Evolutionary conservation across 1,140 invertebrate genomes (phyloP).

Genomic region (Drosophila truncata): DNA sequence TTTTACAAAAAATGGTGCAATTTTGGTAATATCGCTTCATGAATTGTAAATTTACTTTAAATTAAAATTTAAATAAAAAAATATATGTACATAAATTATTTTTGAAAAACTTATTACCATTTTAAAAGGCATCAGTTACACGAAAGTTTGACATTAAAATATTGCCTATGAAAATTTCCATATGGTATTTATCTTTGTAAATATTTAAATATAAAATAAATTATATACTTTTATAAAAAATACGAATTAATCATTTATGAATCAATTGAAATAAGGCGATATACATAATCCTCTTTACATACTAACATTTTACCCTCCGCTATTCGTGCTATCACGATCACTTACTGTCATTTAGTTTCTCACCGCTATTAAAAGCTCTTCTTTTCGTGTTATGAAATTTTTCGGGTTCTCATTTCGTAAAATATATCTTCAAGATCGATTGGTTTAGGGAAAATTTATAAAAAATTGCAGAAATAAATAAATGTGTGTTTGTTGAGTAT

Average conservation of each 20-base stretch:
- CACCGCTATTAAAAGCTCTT: constrained; percentile 46
- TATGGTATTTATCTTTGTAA: too few relatives aligned
- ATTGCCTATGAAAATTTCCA: too few relatives aligned
- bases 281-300: neutral
- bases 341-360: constrained; percentile 33
- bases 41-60: too few relatives aligned
- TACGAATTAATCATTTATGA: neutral
- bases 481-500: neutral
- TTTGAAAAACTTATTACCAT: too few relatives aligned
- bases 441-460: neutral
- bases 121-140: too few relatives aligned
- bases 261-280: neutral
- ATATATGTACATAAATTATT: too few relatives aligned
- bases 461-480: constrained; percentile 1
- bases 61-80: too few relatives aligned
- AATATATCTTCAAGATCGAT: neutral
- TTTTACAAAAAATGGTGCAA: too few relatives aligned
- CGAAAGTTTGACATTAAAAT: too few relatives aligned
- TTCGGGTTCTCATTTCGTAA: neutral
- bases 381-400: constrained; percentile 36
- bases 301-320: neutral
- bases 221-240: neutral
- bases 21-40: too few relatives aligned
- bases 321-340: constrained; percentile 20
- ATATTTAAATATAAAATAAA: neutral